These are phyloP conservation scores for Dendrolimus houi DNA, from an alignment of 2,888 invertebrate genomes.

Conservation along the genomic window DNA sequence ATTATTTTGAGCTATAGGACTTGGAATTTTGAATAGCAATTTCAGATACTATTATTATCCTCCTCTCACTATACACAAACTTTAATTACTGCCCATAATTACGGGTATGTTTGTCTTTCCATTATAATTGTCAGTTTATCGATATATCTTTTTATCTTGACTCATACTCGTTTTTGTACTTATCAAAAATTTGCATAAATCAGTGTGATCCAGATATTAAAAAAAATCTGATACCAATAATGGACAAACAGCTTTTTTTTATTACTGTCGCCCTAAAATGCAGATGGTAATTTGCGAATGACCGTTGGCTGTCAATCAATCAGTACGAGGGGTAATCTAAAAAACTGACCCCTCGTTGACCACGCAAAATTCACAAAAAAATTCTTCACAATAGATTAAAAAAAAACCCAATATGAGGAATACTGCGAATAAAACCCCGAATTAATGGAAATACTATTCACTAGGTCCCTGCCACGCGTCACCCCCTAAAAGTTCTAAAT, in stretches of 20 bases:
- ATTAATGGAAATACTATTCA: conserved; percentile 51
- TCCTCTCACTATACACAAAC: too few relatives aligned
- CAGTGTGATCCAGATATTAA: too few relatives aligned
- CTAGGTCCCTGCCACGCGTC: conserved; percentile 42
- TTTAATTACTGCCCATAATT: too few relatives aligned
- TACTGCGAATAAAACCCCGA: conserved; percentile 45
- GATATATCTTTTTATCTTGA: too few relatives aligned
- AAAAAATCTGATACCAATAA: too few relatives aligned
- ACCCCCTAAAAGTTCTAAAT: conserved; percentile 20
- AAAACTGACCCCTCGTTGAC: conserved; percentile 74
- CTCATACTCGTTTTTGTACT: too few relatives aligned
- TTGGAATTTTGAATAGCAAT: too few relatives aligned
- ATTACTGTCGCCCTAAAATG: conserved; percentile 28
- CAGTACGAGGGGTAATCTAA: conserved; percentile 40
- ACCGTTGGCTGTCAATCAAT: conserved; percentile 73
- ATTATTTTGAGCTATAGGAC: too few relatives aligned
- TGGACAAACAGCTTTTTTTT: conserved; percentile 8
- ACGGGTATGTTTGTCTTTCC: too few relatives aligned
- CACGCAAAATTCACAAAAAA: conserved; percentile 49
- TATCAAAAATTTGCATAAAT: too few relatives aligned
- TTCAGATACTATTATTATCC: too few relatives aligned
- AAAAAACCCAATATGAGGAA: conserved; percentile 42
- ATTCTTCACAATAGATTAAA: conserved; percentile 36
- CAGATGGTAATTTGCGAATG: conserved; percentile 55
- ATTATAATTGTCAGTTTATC: too few relatives aligned